Conservation (phyloP, 2,797 vertebrate genomes). For the Alauda arvensis region DNA sequence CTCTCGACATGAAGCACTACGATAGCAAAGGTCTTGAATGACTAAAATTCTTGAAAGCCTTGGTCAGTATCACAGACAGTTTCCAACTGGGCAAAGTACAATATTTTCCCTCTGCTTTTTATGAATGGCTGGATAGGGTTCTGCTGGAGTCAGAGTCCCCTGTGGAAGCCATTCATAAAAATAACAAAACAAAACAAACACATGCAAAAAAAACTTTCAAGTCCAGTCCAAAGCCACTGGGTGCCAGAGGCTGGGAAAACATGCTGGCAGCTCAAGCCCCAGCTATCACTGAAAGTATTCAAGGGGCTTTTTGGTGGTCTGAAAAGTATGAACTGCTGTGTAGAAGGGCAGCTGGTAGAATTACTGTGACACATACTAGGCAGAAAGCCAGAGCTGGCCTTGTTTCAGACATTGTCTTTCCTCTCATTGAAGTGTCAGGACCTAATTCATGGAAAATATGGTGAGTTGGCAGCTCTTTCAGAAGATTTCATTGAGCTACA, state of each 20-base stretch:
- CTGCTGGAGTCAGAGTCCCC: constrained; percentile 57
- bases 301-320: constrained; percentile 77
- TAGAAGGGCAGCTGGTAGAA: constrained; percentile 76
- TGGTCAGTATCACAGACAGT: constrained; percentile 42
- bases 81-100: constrained; percentile 62
- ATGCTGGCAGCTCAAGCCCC: constrained; percentile 52
- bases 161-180: constrained; percentile 80
- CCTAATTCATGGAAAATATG: constrained; percentile 83
- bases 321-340: constrained; percentile 73
- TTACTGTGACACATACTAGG: constrained; percentile 79
- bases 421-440: constrained; percentile 82
- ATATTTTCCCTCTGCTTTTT: constrained; percentile 67
- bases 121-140: constrained; percentile 73
- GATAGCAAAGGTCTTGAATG: constrained; percentile 38
- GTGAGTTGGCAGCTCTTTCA: constrained; percentile 78
- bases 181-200: constrained; percentile 74
- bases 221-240: constrained; percentile 69
- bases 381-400: constrained; percentile 77
- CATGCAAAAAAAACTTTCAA: constrained; percentile 55
- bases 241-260: constrained; percentile 77
- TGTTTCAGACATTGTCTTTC: constrained; percentile 82
- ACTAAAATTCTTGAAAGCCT: constrained; percentile 49
- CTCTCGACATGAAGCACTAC: background rate
- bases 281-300: constrained; percentile 66
- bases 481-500: constrained; percentile 76